phyloP scores from a whole-genome alignment of 2,113 vertebrate genomes.

The Ctenodactylus gundi region DNA sequence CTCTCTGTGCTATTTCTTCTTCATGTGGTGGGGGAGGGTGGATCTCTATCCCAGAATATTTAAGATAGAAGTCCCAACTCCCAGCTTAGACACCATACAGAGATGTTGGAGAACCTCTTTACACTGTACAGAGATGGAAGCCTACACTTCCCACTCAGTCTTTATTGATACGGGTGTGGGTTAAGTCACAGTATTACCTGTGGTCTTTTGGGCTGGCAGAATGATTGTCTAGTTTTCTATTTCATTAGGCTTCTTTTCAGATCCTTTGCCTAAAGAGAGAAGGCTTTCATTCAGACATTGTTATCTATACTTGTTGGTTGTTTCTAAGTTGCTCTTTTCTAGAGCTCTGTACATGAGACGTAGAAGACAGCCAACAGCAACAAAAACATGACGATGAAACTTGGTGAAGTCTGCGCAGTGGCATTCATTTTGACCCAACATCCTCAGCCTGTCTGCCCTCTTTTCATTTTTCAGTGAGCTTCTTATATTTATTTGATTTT shows the following conservation, averaged over 20 bases:
- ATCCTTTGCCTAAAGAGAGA: background rate
- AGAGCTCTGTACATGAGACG: too few relatives aligned
- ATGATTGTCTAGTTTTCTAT: background rate
- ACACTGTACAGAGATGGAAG: background rate
- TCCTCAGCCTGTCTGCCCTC: background rate
- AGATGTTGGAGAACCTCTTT: background rate
- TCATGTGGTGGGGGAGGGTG: background rate
- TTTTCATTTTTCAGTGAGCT: background rate
- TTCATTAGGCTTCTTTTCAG: background rate
- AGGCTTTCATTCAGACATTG: background rate
- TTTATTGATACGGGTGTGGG: background rate
- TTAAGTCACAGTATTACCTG: background rate
- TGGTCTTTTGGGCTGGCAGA: background rate
- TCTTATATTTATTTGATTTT: background rate
- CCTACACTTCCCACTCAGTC: background rate
- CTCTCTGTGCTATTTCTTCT: too few relatives aligned
- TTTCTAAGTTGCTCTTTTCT: background rate
- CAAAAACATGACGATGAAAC: too few relatives aligned
- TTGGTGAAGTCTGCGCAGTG: background rate
- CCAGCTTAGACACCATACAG: background rate
- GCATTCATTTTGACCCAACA: background rate
- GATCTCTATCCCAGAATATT: background rate
- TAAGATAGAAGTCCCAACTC: background rate
- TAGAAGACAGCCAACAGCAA: too few relatives aligned
- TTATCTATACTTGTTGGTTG: background rate